A percentile compares a stretch with the other conserved stretches of the same genome.
Evolutionary conservation across 2,797 vertebrate species (phyloP).

Genomic region (Masticophis lateralis): DNA sequence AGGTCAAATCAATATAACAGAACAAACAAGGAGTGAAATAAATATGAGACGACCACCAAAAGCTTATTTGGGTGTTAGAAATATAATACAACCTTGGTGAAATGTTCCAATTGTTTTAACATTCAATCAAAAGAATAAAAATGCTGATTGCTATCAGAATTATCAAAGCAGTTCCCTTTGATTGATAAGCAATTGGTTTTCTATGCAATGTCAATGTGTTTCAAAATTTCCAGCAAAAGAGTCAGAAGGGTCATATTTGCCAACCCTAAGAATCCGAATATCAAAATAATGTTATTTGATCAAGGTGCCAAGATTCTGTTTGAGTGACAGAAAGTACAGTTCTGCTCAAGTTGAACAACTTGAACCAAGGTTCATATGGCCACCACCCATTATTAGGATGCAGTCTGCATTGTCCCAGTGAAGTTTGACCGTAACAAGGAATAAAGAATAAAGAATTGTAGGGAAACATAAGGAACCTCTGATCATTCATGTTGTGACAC

Average conservation of each 20-base stretch:
- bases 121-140: not conserved
- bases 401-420: not conserved
- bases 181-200: not conserved
- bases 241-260: not conserved
- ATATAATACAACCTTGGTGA: not conserved
- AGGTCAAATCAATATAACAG: not conserved
- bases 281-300: not conserved
- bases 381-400: not conserved
- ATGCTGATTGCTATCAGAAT: not conserved
- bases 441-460: not conserved
- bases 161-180: not conserved
- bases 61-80: not conserved
- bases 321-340: not conserved
- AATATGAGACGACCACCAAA: not conserved
- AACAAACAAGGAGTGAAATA: not conserved
- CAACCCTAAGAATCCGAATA: not conserved
- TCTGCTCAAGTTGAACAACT: not conserved
- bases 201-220: not conserved
- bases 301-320: not conserved
- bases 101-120: not conserved
- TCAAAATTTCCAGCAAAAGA: not conserved
- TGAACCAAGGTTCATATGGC: not conserved
- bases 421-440: not conserved
- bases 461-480: not conserved
- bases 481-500: not conserved